These are phyloP conservation scores for Decapterus maruadsi DNA, from an alignment of 2,797 vertebrate species.

Conservation along the genomic window DNA sequence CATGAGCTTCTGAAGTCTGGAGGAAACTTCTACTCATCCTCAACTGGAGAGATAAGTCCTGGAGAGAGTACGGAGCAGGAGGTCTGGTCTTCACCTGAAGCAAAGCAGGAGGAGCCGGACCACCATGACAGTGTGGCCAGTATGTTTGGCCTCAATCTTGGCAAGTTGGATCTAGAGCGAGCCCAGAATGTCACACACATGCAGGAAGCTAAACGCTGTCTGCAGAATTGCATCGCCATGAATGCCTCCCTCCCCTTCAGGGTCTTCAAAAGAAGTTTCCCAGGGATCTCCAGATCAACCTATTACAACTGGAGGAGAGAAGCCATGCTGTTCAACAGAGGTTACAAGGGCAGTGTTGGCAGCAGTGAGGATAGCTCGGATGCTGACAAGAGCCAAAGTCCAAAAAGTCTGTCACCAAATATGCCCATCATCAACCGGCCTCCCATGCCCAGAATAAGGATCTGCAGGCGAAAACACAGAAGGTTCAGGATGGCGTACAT, in stretches of 20 bases:
- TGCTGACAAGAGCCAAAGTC: slow-evolving; percentile 79
- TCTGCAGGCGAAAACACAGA: slow-evolving; percentile 72
- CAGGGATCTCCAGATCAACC: slow-evolving; percentile 95
- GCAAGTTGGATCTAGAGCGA: slow-evolving; percentile 76
- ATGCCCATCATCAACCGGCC: slow-evolving; percentile 28
- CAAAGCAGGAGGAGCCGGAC: slow-evolving; percentile 67
- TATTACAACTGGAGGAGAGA: slow-evolving; percentile 99
- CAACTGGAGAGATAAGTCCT: slow-evolving; percentile 81
- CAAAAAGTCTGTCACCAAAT: slow-evolving; percentile 59
- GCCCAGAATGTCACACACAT: slow-evolving; percentile 86
- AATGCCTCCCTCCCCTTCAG: slow-evolving; percentile 92
- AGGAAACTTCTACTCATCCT: slow-evolving; percentile 75
- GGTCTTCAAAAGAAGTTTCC: slow-evolving; percentile 93
- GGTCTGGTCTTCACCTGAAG: slow-evolving; percentile 84
- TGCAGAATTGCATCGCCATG: slow-evolving; percentile 93
- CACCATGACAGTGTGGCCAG: slow-evolving; percentile 73
- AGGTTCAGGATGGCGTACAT: slow-evolving; percentile 81
- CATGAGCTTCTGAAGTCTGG: slow-evolving; percentile 89
- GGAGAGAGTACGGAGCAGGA: slow-evolving; percentile 83
- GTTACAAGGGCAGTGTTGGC: slow-evolving; percentile 76
- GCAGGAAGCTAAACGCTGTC: slow-evolving; percentile 93
- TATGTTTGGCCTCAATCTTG: slow-evolving; percentile 75
- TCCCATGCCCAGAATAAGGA: slow-evolving; percentile 46
- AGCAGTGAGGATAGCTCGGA: slow-evolving; percentile 83
- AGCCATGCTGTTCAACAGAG: slow-evolving; percentile 85